These are phyloP conservation scores for Gallinago media DNA, from an alignment of 2,113 vertebrate species.

Conservation along the genomic window DNA sequence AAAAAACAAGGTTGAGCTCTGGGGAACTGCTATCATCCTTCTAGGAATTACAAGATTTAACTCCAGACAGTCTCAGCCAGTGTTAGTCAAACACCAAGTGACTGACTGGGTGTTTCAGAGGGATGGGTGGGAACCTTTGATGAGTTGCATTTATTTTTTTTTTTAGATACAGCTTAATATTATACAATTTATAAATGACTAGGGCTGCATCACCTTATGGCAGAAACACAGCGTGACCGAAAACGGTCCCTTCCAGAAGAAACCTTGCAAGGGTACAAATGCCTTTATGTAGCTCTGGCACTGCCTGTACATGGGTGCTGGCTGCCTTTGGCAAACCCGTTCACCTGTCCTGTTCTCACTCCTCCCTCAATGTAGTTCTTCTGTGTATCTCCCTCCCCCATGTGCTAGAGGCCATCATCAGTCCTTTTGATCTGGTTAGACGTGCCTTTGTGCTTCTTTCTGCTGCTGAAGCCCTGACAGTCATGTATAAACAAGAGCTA, in stretches of 20 bases:
- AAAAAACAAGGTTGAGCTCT: not conserved
- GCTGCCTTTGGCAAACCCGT: not conserved
- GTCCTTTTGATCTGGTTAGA: not conserved
- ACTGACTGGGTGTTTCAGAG: not conserved
- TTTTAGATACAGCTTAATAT: not conserved
- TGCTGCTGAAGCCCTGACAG: not conserved
- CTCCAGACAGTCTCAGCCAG: not conserved
- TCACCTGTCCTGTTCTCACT: not conserved
- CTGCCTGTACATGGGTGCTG: not conserved
- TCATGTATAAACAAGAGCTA: not conserved
- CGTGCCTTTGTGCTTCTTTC: not conserved
- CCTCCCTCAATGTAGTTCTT: not conserved
- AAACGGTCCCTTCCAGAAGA: not conserved
- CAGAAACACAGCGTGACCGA: not conserved
- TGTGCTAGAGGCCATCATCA: not conserved
- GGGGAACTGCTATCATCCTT: not conserved
- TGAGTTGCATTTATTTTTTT: not conserved
- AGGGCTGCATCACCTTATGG: not conserved
- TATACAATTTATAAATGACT: not conserved
- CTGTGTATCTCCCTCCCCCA: not conserved
- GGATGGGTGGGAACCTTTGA: not conserved
- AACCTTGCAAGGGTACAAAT: not conserved
- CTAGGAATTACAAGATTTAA: not conserved
- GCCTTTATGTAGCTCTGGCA: not conserved
- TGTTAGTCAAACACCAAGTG: not conserved